phyloP scores from a whole-genome alignment of 2,113 vertebrate species.

The Blennius ocellaris region DNA sequence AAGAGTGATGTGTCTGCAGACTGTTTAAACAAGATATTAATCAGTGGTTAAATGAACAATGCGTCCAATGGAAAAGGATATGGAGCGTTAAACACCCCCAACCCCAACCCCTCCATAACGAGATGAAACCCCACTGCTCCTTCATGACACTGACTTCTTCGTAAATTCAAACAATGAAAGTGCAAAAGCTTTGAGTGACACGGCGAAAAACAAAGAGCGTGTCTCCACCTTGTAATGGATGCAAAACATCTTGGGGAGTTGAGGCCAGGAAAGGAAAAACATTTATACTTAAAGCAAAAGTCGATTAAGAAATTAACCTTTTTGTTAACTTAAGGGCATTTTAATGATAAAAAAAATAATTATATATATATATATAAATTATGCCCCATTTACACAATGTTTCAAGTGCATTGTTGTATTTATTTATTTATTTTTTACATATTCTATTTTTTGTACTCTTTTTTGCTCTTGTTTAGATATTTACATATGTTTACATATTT shows the following conservation, averaged over 20 bases:
- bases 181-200: conserved; percentile 61
- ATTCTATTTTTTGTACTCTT: no score
- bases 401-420: no score
- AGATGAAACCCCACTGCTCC: conserved; percentile 62
- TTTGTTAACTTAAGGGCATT: no score
- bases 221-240: neutral
- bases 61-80: conserved; percentile 80
- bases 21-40: conserved; percentile 89
- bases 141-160: conserved; percentile 52
- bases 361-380: no score
- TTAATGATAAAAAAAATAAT: no score
- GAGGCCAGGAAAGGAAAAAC: no score
- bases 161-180: conserved; percentile 67
- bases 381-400: no score
- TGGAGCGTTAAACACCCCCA: conserved; percentile 75
- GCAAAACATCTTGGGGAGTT: neutral
- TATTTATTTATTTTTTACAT: no score
- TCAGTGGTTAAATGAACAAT: conserved; percentile 83
- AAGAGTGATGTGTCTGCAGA: conserved; percentile 74
- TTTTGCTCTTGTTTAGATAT: no score
- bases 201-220: conserved; percentile 1
- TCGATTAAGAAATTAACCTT: no score
- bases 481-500: no score
- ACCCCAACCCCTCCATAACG: conserved; percentile 28
- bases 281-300: no score